These are phyloP conservation scores for Ophion costatus DNA, from an alignment of 2,888 invertebrate genomes.

Conservation along the genomic window DNA sequence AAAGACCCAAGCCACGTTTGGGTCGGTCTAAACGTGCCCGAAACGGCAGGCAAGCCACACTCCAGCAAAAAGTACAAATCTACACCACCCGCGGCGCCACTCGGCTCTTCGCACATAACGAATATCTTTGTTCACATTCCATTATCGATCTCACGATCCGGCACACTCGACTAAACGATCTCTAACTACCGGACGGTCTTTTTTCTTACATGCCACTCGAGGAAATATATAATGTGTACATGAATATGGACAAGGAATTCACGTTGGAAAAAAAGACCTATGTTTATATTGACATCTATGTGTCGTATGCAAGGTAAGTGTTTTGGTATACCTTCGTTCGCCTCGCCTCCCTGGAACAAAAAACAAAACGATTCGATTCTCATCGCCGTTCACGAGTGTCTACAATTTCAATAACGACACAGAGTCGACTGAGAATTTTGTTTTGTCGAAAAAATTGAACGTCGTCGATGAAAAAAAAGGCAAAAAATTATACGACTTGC, in stretches of 20 bases:
- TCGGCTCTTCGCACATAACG: conserved; percentile 3
- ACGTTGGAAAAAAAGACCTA: conserved; percentile 11
- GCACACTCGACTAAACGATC: conserved; percentile 39
- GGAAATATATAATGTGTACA: conserved; percentile 43
- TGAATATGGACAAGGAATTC: conserved; percentile 19
- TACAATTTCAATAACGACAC: background rate
- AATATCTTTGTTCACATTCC: conserved; percentile 16
- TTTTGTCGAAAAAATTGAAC: too few species aligned
- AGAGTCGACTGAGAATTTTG: background rate
- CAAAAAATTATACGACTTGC: too few species aligned
- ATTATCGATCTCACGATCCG: conserved; percentile 6
- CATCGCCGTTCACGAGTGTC: background rate
- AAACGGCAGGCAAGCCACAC: background rate
- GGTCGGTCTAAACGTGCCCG: too few species aligned
- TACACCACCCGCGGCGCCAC: conserved; percentile 15
- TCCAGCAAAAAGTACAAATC: conserved; percentile 17
- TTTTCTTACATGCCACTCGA: conserved; percentile 56
- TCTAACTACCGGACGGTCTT: conserved; percentile 56
- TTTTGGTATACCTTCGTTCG: conserved; percentile 76
- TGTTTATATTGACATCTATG: conserved; percentile 26
- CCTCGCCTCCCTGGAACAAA: conserved; percentile 75
- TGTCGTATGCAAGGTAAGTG: conserved; percentile 30
- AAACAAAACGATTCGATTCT: conserved; percentile 18
- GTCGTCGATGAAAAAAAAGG: too few species aligned
- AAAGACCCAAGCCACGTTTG: background rate